These are phyloP conservation scores for Petrolisthes cinctipes DNA, from an alignment of 2,888 invertebrate genomes.

Conservation along the genomic window DNA sequence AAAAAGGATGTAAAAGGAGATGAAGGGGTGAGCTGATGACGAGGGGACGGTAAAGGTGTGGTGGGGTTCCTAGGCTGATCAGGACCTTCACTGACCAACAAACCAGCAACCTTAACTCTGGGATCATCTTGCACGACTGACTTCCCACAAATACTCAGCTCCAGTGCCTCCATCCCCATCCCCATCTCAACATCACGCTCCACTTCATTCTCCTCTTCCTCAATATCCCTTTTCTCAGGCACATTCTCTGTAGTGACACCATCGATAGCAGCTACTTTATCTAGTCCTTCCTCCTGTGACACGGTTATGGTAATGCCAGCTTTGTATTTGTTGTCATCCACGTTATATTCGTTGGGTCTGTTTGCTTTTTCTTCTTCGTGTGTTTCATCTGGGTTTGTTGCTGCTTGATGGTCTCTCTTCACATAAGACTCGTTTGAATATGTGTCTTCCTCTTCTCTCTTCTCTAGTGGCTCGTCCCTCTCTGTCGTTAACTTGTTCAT, in stretches of 20 bases:
- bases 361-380: no score
- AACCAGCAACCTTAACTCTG: constrained; percentile 20
- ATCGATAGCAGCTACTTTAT: no score
- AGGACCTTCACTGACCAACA: not conserved
- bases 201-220: not conserved
- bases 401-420: no score
- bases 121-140: constrained; percentile 32
- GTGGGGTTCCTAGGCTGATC: not conserved
- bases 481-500: not conserved
- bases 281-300: no score
- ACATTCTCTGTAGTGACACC: no score
- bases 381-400: no score
- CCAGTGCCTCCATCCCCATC: not conserved
- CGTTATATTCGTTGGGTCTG: no score
- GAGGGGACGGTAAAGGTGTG: not conserved
- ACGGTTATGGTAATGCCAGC: no score
- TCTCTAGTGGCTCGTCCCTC: not conserved
- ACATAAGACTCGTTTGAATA: no score
- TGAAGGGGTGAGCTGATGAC: not conserved
- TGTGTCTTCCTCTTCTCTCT: not conserved
- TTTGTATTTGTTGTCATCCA: no score
- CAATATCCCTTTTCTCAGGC: no score
- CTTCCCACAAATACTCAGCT: not conserved
- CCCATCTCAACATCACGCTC: not conserved
- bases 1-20: constrained; percentile 5